Evolutionary conservation across 2,888 invertebrate species (phyloP).

Genomic region (Papilio gigon): DNA sequence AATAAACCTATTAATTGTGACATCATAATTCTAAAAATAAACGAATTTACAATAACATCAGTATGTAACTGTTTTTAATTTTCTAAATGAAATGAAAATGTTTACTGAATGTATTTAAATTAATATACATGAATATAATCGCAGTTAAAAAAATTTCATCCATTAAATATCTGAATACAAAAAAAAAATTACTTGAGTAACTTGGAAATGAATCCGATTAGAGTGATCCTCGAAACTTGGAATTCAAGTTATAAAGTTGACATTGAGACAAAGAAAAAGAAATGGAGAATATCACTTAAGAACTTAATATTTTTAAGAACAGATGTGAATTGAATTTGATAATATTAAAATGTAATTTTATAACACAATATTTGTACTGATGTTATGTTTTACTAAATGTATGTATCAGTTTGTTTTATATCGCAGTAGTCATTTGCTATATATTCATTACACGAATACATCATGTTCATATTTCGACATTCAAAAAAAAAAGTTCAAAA

Average conservation of each 20-base stretch:
- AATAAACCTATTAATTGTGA: slow-evolving; percentile 7
- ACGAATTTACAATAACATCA: too few relatives aligned
- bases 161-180: slow-evolving; percentile 32
- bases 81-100: too few relatives aligned
- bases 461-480: too few relatives aligned
- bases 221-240: slow-evolving; percentile 23
- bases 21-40: not conserved
- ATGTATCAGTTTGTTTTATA: too few relatives aligned
- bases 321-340: too few relatives aligned
- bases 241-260: slow-evolving; percentile 18
- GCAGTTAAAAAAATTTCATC: not conserved
- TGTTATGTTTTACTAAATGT: not conserved
- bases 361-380: not conserved
- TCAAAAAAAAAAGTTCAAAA: too few relatives aligned
- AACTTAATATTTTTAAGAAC: not conserved
- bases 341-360: not conserved
- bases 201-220: slow-evolving; percentile 38
- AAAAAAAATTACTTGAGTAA: slow-evolving; percentile 15
- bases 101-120: too few relatives aligned
- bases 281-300: slow-evolving; percentile 31
- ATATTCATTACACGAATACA: too few relatives aligned
- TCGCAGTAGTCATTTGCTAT: not conserved
- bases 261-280: slow-evolving; percentile 18
- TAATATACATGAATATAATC: not conserved
- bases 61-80: too few relatives aligned